A percentile compares a stretch with the other conserved stretches of the same genome.
These are phyloP conservation scores for Cacoxenus indagator DNA, from an alignment of 2,888 invertebrate genomes.

Conservation along the genomic window DNA sequence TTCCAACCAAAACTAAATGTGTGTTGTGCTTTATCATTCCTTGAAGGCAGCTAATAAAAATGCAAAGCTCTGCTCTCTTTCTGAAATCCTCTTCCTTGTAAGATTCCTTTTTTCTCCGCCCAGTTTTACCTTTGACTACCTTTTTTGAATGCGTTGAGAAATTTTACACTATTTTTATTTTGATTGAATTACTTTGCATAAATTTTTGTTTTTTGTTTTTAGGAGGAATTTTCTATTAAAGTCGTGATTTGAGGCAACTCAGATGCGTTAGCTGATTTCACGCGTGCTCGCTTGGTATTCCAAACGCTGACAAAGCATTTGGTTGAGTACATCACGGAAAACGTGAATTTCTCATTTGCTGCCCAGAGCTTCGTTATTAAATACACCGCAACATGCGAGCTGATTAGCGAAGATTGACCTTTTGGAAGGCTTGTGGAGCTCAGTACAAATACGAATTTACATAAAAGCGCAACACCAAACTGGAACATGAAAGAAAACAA, in stretches of 20 bases:
- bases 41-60: constrained; percentile 3
- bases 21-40: not conserved
- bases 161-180: not conserved
- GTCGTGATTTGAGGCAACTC: constrained; percentile 3
- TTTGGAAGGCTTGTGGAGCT: constrained; percentile 16
- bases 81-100: constrained; percentile 3
- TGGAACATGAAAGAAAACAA: constrained; percentile 59
- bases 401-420: constrained; percentile 30
- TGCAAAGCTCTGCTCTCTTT: constrained; percentile 6
- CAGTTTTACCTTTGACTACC: not conserved
- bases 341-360: not conserved
- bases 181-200: constrained; percentile 1
- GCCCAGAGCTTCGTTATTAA: no score
- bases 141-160: not conserved
- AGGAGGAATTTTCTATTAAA: constrained; percentile 3
- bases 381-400: not conserved
- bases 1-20: no score
- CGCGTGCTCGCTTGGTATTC: not conserved
- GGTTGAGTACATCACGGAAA: not conserved
- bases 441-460: constrained; percentile 45
- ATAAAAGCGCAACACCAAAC: constrained; percentile 47
- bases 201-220: constrained; percentile 3
- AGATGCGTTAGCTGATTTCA: not conserved
- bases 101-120: not conserved
- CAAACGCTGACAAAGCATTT: not conserved